Evolutionary conservation across 1,140 invertebrate genomes (phyloP).

Genomic region (Radopholus similis): DNA sequence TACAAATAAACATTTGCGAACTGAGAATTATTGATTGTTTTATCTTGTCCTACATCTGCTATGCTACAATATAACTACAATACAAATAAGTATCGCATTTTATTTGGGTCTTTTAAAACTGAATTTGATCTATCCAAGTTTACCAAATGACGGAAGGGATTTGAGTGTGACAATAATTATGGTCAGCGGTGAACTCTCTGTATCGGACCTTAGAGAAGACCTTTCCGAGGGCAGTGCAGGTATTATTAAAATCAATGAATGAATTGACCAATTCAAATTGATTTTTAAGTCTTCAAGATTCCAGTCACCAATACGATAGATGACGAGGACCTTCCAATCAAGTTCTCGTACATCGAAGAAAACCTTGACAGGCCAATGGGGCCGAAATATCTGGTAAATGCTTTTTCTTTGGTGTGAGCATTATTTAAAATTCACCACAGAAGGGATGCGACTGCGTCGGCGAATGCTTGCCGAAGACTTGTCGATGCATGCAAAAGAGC

Average conservation of each 20-base stretch:
- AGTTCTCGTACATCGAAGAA: neutral
- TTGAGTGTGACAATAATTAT: neutral
- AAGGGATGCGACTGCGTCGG: conserved; percentile 20
- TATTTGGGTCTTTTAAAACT: neutral
- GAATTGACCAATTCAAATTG: too few species aligned
- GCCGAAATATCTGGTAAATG: neutral
- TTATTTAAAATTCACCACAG: conserved; percentile 15
- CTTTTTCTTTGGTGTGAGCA: neutral
- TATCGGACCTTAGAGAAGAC: neutral
- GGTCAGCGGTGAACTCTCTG: too few species aligned
- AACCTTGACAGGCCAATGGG: neutral
- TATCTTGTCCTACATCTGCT: too few species aligned
- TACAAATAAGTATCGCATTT: too few species aligned
- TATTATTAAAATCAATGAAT: neutral
- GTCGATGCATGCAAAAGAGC: conserved; percentile 27
- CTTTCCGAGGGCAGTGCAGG: neutral
- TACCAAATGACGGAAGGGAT: neutral
- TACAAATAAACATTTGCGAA: too few species aligned
- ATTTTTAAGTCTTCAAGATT: neutral
- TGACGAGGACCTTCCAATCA: neutral
- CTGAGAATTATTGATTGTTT: too few species aligned
- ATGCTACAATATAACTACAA: too few species aligned
- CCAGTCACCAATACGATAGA: neutral
- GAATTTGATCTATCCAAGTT: neutral
- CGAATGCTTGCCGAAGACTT: conserved; percentile 8